Conservation (phyloP, 1,140 invertebrate genomes). For the Aphaenogaster ashmeadi region DNA sequence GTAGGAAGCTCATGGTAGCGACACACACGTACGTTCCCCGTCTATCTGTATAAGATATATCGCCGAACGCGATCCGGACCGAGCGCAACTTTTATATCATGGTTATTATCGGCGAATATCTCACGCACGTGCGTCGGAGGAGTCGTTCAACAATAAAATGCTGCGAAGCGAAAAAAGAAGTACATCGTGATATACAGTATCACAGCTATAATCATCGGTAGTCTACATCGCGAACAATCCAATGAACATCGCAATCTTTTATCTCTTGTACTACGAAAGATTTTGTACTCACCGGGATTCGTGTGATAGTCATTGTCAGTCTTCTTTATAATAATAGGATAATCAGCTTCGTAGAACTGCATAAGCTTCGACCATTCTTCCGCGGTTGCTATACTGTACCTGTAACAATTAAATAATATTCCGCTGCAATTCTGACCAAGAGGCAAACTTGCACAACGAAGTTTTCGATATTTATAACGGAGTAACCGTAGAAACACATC, state of each 20-base stretch:
- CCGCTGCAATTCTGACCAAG: neutral
- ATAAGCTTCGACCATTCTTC: conserved; percentile 84
- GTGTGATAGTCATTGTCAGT: conserved; percentile 70
- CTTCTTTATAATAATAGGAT: conserved; percentile 79
- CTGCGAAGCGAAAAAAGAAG: neutral
- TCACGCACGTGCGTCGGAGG: neutral
- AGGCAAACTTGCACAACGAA: neutral
- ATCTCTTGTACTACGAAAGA: neutral
- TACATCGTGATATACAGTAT: neutral
- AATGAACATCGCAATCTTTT: neutral
- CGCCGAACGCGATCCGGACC: conserved; percentile 1
- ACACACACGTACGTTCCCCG: conserved; percentile 32
- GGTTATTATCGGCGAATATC: conserved; percentile 17
- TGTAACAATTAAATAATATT: conserved; percentile 70
- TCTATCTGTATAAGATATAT: conserved; percentile 38
- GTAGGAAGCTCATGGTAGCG: conserved; percentile 64
- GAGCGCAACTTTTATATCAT: conserved; percentile 32
- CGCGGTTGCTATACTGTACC: conserved; percentile 79
- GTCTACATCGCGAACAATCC: neutral
- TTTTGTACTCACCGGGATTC: conserved; percentile 78
- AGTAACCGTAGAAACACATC: neutral
- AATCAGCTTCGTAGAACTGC: conserved; percentile 82
- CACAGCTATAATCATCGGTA: neutral
- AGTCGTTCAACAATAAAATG: conserved; percentile 1
- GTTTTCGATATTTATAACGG: conserved; percentile 27